Evolutionary conservation across 1,140 invertebrate genomes (phyloP), one percentile per base, ranked within the genome.

Genomic region (Portunus trituberculatus): DNA sequence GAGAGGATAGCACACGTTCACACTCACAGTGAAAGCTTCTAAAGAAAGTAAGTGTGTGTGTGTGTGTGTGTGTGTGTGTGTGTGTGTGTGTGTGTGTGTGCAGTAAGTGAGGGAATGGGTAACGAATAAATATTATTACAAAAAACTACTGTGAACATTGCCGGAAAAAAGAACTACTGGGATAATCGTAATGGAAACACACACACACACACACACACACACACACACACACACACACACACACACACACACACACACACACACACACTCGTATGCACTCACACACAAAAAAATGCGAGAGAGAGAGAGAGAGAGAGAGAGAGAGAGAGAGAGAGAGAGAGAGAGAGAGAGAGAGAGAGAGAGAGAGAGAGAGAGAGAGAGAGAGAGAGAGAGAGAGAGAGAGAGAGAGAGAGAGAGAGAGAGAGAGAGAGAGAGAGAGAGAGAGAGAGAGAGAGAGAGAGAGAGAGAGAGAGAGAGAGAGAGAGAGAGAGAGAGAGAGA

Each of bases 81-180:
- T 86, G 45, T 46, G 14, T 39, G 45, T 45, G 29, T n/a, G 45
- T 88, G 86, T 88, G 45, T 45, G 31, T 88, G 8, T n/a, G 45
- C n/a, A 45, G n/a, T 46, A 29, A 88, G 31, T 32, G 4, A 32
- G 3, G 86, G 12, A 88, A 25, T 46, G 45, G 14, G 16, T 16
- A 88, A 88, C 86, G 29, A 88, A 88, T 46, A 88, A 46, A n/a
- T n/a, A n/a, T n/a, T n/a, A n/a, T 20, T 25, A 76, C 89, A 91
- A 10, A 52, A 39, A 39, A 48, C 89, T 46, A 39, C 45, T 12
- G 39, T 46, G 0, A 52, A 29, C 28, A 91, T 48, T 25, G 45
- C 86, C 16, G 4, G 29, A 39, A 88, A 39, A 59, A 59, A 59
- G 16, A 39, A 88, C 86, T 45, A 39, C 31, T 0, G n/a, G 28